Evolutionary conservation across 2,888 invertebrate species (phyloP).

Genomic region (Arctia plantaginis): DNA sequence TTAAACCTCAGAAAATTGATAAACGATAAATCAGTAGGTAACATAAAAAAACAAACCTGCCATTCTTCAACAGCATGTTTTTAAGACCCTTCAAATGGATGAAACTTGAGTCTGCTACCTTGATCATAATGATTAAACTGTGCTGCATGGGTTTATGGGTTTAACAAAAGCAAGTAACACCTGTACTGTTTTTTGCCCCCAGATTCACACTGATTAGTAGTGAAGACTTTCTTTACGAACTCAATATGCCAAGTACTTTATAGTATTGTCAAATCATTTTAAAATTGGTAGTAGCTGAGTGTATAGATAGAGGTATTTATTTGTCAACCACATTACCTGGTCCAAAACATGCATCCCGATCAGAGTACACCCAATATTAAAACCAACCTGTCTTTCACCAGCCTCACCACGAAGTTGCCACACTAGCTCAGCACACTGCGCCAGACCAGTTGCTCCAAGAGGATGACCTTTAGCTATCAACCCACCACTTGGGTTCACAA

Average conservation of each 20-base stretch:
- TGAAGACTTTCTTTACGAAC: too few species aligned
- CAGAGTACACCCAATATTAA: conserved; percentile 30
- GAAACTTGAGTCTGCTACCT: too few species aligned
- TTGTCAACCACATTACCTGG: conserved; percentile 19
- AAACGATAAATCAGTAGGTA: too few species aligned
- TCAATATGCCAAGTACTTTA: not conserved
- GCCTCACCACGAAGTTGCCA: conserved; percentile 94
- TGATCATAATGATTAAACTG: too few species aligned
- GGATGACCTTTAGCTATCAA: conserved; percentile 99
- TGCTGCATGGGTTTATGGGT: too few species aligned
- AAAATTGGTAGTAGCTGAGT: not conserved
- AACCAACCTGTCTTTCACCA: conserved; percentile 90
- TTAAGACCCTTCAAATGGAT: too few species aligned
- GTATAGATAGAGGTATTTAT: not conserved
- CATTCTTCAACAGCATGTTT: too few species aligned
- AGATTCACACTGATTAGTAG: too few species aligned
- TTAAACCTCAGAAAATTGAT: too few species aligned
- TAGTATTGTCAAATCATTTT: not conserved
- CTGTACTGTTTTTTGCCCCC: too few species aligned
- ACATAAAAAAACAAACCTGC: too few species aligned
- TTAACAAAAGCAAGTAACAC: too few species aligned
- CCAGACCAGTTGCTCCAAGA: conserved; percentile 96
- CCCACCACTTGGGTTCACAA: conserved; percentile 99
- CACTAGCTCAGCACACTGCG: conserved; percentile 95
- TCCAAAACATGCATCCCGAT: conserved; percentile 37